A percentile compares a stretch with the other conserved stretches of the same genome.
Evolutionary conservation across 2,888 invertebrate genomes (phyloP).

Genomic region (Ichneumon xanthorius): DNA sequence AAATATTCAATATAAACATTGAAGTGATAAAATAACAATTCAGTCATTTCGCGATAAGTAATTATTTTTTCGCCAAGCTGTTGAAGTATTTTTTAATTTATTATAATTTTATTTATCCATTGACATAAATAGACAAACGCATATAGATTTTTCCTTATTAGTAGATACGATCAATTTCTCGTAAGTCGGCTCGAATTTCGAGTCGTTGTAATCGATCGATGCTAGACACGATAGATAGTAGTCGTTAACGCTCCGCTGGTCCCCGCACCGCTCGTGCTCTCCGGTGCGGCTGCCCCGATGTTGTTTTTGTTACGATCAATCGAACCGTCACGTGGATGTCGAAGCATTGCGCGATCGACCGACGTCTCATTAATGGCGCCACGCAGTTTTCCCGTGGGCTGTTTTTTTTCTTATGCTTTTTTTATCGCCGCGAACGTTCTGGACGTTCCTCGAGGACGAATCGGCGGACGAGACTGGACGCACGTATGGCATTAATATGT

Average conservation of each 20-base stretch:
- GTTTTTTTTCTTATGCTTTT: slow-evolving; percentile 13
- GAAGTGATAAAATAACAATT: background rate
- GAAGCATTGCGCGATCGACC: slow-evolving; percentile 43
- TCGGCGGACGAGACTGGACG: background rate
- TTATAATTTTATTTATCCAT: background rate
- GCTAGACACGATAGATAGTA: slow-evolving; percentile 12
- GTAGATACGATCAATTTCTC: background rate
- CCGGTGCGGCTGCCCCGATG: background rate
- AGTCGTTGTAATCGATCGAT: slow-evolving; percentile 27
- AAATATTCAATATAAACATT: no score
- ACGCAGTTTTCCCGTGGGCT: slow-evolving; percentile 7
- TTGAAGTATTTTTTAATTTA: background rate
- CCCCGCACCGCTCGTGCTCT: background rate
- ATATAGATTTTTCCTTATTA: slow-evolving; percentile 2
- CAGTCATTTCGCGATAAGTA: background rate
- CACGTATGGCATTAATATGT: slow-evolving; percentile 21
- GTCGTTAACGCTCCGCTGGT: slow-evolving; percentile 39
- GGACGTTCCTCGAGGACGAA: slow-evolving; percentile 27
- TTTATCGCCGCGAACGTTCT: background rate
- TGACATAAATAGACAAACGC: background rate
- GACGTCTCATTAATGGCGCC: slow-evolving; percentile 33
- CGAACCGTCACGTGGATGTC: slow-evolving; percentile 33
- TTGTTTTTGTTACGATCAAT: slow-evolving; percentile 39
- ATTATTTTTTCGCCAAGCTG: background rate
- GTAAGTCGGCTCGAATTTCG: slow-evolving; percentile 9